These are phyloP conservation scores for Pyrgilauda ruficollis DNA, from an alignment of 2,113 vertebrate species.

Conservation along the genomic window DNA sequence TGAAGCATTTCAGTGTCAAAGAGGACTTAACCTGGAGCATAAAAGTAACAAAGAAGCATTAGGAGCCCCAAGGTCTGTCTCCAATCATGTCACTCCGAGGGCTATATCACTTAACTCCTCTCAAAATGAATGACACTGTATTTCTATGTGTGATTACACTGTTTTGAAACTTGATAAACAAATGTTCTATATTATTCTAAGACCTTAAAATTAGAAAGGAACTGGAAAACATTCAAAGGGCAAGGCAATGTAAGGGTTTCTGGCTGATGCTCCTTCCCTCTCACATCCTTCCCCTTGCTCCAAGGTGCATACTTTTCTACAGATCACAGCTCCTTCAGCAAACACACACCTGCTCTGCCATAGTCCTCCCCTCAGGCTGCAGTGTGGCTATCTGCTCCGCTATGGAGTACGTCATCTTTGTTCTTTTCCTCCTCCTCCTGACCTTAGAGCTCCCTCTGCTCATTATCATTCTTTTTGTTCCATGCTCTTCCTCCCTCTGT, in stretches of 20 bases:
- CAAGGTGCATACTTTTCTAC: neutral
- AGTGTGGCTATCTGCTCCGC: neutral
- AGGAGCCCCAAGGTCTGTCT: neutral
- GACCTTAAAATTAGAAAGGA: neutral
- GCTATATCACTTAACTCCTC: neutral
- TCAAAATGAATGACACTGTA: neutral
- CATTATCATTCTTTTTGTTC: neutral
- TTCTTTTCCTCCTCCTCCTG: neutral
- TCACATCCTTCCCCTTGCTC: neutral
- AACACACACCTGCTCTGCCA: neutral
- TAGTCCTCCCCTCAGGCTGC: neutral
- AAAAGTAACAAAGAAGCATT: neutral
- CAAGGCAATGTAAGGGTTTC: neutral
- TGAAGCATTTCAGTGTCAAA: conserved; percentile 23
- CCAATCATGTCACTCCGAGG: neutral
- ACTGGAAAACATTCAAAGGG: neutral
- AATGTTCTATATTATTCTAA: neutral
- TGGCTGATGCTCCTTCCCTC: neutral
- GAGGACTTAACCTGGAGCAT: neutral
- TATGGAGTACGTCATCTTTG: accelerated
- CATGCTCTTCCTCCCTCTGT: neutral
- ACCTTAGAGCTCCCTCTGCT: neutral
- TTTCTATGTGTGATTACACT: neutral
- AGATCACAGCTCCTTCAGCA: neutral
- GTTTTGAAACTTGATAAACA: neutral